Base-by-base conservation (phyloP, 2,113 vertebrate species). In the Datnioides undecimradiatus region DNA sequence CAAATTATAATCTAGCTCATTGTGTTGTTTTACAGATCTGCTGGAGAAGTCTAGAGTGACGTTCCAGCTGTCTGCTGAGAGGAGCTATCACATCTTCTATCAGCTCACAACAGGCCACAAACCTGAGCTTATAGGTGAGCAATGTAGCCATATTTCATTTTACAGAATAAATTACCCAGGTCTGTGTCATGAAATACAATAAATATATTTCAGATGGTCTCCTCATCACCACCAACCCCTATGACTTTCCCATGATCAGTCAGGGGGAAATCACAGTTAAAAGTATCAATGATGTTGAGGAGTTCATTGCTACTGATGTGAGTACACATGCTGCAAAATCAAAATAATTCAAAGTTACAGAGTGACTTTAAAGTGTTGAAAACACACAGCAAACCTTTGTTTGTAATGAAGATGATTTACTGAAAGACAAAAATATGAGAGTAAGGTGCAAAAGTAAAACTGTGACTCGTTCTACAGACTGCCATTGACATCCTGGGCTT, bases 271-370 rank as follows among this genome's bases (percentile, higher is more conserved):
- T 98, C 84, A 94, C 86, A 8, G 97, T 98, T 38, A 91, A 96
- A 76, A 98, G 97, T 76, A 98, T 98, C 80, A 80, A 98, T 90
- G 97, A 98, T 55, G 78, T 97, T 63, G 97, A 98, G 55, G 92
- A 93, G 74, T 91, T 92, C 84, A 85, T 93, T 1, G 92, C 92
- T 9, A 92, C 92, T 59, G 92, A 93, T 63, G 97, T 98, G 88
- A 95, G 97, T 65, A 34, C 1, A 10, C 14, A 38, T 0, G 0
- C 17, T 46, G 13, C 34, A 45, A 33, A 66, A 25, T 75, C n/a
- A 11, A 25, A 48, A 41, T 33, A 9, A 31, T 41, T 55, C 8
- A 57, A 73, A 58, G 5, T 31, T 25, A 38, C 19, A 16, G 0
- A 49, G n/a, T 21, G 62, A 17, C 16, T 52, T 59, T 40, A 17